Base-by-base conservation (phyloP, 2,888 invertebrate genomes). In the Ctena decussata region DNA sequence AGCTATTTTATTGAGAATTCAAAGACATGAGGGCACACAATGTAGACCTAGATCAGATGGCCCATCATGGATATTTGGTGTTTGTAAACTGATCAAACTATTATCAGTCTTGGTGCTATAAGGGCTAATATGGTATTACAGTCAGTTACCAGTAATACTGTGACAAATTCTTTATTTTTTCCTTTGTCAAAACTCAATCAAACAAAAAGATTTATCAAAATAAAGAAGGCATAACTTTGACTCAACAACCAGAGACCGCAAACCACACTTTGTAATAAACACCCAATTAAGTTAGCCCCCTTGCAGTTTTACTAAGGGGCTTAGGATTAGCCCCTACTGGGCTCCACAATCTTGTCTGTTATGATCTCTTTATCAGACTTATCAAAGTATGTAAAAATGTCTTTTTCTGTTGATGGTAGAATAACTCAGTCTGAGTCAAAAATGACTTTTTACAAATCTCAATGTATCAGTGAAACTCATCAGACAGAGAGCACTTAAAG, bases 241-340 rank as follows among this genome's bases (percentile, higher is more conserved):
- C 65, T 65, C 65, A 65, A 65, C 65, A 65, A 65, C 30, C 30
- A 35, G 2, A 21, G 18, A 65, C 65, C 65, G 35, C 32, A 35
- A 65, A 65, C 65, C 65, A 65, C 65, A 65, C 6, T 65, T 11
- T 11, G 35, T 65, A 65, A 35, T 35, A n/a, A 35, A 65, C 35
- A 65, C 65, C 65, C 24, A 65, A 65, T 65, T 65, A 65, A 65
- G 35, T 3, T 18, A 65, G 65, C 32, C 65, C 65, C 35, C 65
- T 18, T 18, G 1, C 11, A 35, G 35, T 8, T 65, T 35, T 18
- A 65, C 11, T 35, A 65, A 35, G 35, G 65, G 35, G 3, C 15
- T 57, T 57, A 57, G 57, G 57, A 57, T 57, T 57, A 57, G n/a
- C 21, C 27, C 57, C 57, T 57, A 57, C 8, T 57, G 57, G 57